Conservation (phyloP, 2,113 vertebrate genomes). For the Nothoprocta perdicaria region DNA sequence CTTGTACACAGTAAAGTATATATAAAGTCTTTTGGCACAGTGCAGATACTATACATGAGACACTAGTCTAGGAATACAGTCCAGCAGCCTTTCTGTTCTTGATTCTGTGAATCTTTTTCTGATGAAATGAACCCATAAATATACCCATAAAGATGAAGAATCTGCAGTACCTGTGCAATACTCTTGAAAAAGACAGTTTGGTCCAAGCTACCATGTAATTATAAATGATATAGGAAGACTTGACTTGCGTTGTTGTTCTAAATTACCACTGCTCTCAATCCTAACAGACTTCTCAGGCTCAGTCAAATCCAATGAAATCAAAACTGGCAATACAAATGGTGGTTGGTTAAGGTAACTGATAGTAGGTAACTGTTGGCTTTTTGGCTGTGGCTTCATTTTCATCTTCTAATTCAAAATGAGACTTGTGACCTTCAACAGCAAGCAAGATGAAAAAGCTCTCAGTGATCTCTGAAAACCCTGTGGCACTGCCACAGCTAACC, state of each 20-base stretch:
- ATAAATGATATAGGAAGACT: not conserved
- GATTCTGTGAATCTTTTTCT: not conserved
- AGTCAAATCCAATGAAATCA: not conserved
- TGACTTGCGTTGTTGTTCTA: not conserved
- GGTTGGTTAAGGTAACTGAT: not conserved
- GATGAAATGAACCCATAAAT: not conserved
- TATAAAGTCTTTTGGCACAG: not conserved
- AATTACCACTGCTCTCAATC: not conserved
- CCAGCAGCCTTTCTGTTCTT: not conserved
- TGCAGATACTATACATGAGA: not conserved
- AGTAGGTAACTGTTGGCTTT: not conserved
- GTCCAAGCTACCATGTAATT: not conserved
- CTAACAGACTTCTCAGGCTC: not conserved
- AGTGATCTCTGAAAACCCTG: fast-evolving
- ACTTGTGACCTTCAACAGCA: not conserved
- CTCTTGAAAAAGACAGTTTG: not conserved
- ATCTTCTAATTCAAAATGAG: not conserved
- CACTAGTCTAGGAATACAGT: not conserved
- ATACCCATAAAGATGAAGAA: not conserved
- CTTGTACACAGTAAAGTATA: not conserved
- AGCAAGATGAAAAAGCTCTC: not conserved
- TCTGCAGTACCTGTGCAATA: not conserved
- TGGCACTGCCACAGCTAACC: not conserved
- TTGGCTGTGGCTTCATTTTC: not conserved
- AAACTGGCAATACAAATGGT: not conserved